Evolutionary conservation across 2,888 invertebrate species (phyloP).

Genomic region (Pegoplata infirma): DNA sequence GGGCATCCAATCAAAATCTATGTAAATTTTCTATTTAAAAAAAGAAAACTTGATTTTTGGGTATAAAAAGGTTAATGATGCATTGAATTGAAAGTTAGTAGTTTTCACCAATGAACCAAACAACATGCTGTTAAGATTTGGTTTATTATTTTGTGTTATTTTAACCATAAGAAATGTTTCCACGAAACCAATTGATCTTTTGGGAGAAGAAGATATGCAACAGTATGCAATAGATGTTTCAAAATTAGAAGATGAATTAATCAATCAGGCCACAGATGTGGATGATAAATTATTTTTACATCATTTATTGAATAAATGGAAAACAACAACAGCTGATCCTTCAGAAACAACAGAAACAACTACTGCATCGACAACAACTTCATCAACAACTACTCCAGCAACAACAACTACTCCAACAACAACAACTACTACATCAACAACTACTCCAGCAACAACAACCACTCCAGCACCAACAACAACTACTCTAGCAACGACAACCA

Average conservation of each 20-base stretch:
- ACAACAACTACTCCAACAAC: background rate
- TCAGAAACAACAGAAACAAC: background rate
- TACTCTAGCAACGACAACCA: background rate
- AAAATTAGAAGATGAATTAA: slow-evolving; percentile 8
- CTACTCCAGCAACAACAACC: background rate
- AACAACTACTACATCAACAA: background rate
- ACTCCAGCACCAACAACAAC: background rate
- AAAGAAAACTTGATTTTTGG: background rate
- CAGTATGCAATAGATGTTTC: slow-evolving; percentile 4
- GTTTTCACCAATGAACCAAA: slow-evolving; percentile 3
- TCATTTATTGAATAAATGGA: slow-evolving; percentile 22
- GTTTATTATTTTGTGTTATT: slow-evolving; percentile 10
- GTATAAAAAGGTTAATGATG: slow-evolving; percentile 26
- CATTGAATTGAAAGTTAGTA: slow-evolving; percentile 26
- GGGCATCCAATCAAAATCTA: background rate
- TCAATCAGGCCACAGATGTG: background rate
- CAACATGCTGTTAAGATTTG: slow-evolving; percentile 22
- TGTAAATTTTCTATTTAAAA: too few relatives aligned
- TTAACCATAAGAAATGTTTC: background rate
- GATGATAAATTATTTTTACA: slow-evolving; percentile 18
- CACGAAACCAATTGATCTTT: background rate
- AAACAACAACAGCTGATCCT: background rate
- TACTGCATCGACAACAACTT: background rate
- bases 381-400: background rate
- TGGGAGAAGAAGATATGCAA: background rate